These are phyloP conservation scores for Zosterops japonicus DNA, from an alignment of 2,113 vertebrate species.

Conservation along the genomic window DNA sequence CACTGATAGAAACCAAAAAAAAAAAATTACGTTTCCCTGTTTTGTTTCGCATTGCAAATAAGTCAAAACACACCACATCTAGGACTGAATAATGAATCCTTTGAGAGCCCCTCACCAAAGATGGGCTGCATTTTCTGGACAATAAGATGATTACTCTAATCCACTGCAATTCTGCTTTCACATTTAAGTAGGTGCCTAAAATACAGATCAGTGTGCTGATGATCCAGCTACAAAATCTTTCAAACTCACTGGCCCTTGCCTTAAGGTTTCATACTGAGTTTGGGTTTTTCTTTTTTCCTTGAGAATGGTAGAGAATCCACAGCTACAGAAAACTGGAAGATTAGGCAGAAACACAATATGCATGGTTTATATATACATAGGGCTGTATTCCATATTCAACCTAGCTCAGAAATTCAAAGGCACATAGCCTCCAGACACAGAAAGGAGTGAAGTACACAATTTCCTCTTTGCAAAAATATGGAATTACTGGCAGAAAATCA, in stretches of 20 bases:
- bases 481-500: background rate
- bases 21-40: background rate
- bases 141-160: background rate
- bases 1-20: background rate
- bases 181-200: background rate
- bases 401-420: background rate
- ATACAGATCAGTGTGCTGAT: background rate
- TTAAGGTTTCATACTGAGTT: background rate
- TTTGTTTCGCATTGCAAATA: background rate
- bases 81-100: background rate
- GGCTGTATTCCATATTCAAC: background rate
- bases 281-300: background rate
- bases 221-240: background rate
- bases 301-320: background rate
- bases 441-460: background rate
- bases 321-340: background rate
- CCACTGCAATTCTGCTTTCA: background rate
- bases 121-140: background rate
- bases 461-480: background rate
- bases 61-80: background rate
- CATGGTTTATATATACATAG: background rate
- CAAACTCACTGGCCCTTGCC: background rate
- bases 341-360: background rate
- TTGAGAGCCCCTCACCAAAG: background rate
- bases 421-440: background rate